phyloP scores from a whole-genome alignment of 2,888 invertebrate species.

The Pantelozetes paolii region DNA sequence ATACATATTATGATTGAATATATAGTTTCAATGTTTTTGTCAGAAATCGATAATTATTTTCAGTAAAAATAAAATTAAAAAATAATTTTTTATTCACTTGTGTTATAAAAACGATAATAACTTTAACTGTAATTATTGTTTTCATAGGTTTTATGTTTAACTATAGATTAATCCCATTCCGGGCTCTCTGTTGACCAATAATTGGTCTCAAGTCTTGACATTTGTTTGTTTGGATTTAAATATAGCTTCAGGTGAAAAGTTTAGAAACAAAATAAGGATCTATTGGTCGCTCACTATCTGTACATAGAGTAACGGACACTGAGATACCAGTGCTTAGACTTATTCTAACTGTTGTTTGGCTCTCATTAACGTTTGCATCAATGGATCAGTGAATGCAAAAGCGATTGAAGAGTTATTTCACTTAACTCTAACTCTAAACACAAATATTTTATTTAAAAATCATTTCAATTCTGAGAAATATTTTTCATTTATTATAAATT shows the following conservation, averaged over 20 bases:
- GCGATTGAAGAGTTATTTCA: not conserved
- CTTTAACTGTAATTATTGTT: too few species aligned
- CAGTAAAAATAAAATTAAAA: too few species aligned
- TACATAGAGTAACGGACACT: not conserved
- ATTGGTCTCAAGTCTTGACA: conserved; percentile 8
- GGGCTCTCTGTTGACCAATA: not conserved
- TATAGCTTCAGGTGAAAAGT: conserved; percentile 19
- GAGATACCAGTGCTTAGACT: not conserved
- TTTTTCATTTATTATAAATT: not conserved
- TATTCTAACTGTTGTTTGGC: not conserved
- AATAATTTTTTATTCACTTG: too few species aligned
- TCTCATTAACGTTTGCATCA: not conserved
- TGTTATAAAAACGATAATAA: too few species aligned
- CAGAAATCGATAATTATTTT: too few species aligned
- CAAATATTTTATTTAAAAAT: not conserved
- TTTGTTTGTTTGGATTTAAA: conserved; percentile 5
- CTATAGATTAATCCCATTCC: not conserved
- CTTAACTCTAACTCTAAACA: not conserved
- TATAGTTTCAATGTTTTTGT: too few species aligned
- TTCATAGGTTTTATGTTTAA: not conserved
- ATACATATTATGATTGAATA: too few species aligned
- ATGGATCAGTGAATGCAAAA: not conserved
- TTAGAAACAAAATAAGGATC: conserved; percentile 16
- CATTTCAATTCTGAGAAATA: not conserved
- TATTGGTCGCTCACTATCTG: not conserved